Evolutionary conservation across 2,888 invertebrate species (phyloP).

Genomic region (Eupithecia subfuscata): DNA sequence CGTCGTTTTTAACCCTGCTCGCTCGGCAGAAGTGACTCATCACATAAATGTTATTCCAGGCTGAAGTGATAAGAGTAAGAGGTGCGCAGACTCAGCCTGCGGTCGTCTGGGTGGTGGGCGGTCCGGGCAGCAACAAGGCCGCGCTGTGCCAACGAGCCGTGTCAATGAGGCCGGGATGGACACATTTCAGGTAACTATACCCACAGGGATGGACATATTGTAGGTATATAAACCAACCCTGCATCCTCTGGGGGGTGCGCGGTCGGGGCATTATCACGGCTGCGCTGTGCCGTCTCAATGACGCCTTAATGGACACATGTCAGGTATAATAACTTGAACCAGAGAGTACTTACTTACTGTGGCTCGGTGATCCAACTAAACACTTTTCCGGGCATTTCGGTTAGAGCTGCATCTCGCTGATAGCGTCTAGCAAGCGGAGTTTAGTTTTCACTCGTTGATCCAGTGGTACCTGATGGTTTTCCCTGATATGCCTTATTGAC

Average conservation of each 20-base stretch:
- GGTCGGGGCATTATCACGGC: constrained; percentile 97
- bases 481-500: background rate
- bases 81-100: constrained; percentile 64
- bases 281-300: constrained; percentile 87
- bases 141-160: constrained; percentile 89
- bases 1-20: too few relatives aligned
- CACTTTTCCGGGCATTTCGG: background rate
- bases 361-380: background rate
- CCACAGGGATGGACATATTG: too few relatives aligned
- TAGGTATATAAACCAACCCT: constrained; percentile 38
- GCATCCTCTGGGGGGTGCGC: constrained; percentile 87
- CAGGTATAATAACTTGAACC: constrained; percentile 54
- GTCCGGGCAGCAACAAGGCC: constrained; percentile 96
- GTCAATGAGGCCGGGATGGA: constrained; percentile 88
- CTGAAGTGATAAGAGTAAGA: constrained; percentile 70
- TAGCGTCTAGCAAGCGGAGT: too few relatives aligned
- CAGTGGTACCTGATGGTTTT: background rate
- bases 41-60: constrained; percentile 46
- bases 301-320: constrained; percentile 90
- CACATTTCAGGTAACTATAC: constrained; percentile 87
- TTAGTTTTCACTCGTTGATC: background rate
- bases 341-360: background rate
- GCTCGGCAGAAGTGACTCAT: background rate
- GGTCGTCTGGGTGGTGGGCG: constrained; percentile 88
- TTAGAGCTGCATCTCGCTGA: too few relatives aligned